Percentiles rank a stretch among this genome's conserved stretches.
These are phyloP conservation scores for Ctenochaetus hawaiiensis DNA, from an alignment of 2,797 vertebrate species.

Conservation along the genomic window DNA sequence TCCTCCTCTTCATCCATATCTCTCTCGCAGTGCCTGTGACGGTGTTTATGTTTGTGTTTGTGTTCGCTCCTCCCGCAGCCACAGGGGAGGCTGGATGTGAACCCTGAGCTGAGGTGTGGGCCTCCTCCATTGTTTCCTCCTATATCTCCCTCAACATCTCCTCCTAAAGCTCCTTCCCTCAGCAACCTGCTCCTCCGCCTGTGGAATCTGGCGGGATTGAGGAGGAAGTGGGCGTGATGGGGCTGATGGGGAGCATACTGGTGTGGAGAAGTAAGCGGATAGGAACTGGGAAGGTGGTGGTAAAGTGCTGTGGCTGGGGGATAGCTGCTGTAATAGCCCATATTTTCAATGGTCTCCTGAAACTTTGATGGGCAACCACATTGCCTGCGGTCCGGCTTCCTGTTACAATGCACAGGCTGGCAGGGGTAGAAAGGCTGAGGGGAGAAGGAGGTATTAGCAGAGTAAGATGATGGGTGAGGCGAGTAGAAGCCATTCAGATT, in stretches of 20 bases:
- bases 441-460: constrained; percentile 75
- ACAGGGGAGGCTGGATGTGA: constrained; percentile 90
- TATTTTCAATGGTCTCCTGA: constrained; percentile 88
- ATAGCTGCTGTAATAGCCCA: constrained; percentile 95
- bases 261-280: constrained; percentile 87
- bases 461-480: constrained; percentile 87
- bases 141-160: constrained; percentile 83
- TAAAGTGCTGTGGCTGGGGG: constrained; percentile 89
- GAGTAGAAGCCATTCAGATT: constrained; percentile 98
- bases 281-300: constrained; percentile 90
- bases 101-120: constrained; percentile 85
- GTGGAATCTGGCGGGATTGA: constrained; percentile 96
- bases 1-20: constrained; percentile 80
- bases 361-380: constrained; percentile 90
- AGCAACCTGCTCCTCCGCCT: constrained; percentile 93
- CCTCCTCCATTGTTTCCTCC: constrained; percentile 78
- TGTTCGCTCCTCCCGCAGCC: constrained; percentile 89
- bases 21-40: constrained; percentile 91
- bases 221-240: constrained; percentile 93
- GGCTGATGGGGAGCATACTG: constrained; percentile 89
- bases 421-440: constrained; percentile 91
- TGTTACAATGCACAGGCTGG: constrained; percentile 94
- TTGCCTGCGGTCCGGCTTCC: constrained; percentile 88
- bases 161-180: constrained; percentile 86
- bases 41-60: constrained; percentile 92